Evolutionary conservation across 2,113 vertebrate genomes (phyloP).

Genomic region (Kobus ellipsiprymnus): DNA sequence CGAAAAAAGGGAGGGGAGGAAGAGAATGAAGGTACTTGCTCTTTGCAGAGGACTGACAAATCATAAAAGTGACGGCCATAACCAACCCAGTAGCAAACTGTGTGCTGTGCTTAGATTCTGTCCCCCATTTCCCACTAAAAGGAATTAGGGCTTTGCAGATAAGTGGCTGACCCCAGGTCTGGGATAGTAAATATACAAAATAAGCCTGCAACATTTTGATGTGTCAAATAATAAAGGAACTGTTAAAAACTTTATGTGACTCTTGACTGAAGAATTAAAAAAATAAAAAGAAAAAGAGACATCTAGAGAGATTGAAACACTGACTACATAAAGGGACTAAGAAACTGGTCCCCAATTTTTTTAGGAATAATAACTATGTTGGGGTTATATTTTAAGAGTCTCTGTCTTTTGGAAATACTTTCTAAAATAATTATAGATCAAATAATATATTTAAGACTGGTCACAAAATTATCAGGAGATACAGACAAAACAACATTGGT

Average conservation of each 20-base stretch:
- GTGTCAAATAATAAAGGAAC: not conserved
- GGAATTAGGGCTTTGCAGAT: not conserved
- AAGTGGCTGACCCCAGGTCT: not conserved
- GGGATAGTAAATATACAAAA: not conserved
- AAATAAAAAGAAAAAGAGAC: not conserved
- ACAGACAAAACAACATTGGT: not conserved
- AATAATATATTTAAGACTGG: not conserved
- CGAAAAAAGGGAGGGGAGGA: not conserved
- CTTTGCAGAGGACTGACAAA: not conserved
- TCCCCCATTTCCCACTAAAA: not conserved
- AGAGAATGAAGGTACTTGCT: not conserved
- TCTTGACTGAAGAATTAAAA: not conserved
- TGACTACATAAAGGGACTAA: not conserved
- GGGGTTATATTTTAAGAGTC: not conserved
- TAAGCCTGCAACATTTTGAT: not conserved
- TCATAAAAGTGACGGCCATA: not conserved
- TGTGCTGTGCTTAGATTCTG: not conserved
- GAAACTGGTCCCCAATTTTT: not conserved
- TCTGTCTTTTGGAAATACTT: not conserved
- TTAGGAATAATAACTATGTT: not conserved
- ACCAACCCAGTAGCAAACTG: not conserved
- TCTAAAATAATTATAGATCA: not conserved
- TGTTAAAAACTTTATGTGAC: not conserved
- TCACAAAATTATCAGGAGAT: not conserved
- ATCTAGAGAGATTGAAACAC: not conserved